Percentiles rank a stretch among this genome's conserved stretches.
Conservation (phyloP, 2,797 vertebrate genomes). For the Channallabes apus region DNA sequence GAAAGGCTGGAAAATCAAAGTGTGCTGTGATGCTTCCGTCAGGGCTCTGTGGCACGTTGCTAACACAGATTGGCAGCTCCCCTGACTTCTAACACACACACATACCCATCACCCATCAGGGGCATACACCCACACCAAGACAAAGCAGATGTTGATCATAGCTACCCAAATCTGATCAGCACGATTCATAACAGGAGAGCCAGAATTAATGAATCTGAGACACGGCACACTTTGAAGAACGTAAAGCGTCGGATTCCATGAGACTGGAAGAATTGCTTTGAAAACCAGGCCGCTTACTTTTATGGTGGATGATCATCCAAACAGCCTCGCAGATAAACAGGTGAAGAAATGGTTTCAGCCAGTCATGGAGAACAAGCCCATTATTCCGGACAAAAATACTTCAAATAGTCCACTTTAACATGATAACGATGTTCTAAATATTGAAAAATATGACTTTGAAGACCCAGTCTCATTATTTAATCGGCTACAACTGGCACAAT, state of each 20-base stretch:
- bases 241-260: neutral
- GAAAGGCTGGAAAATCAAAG: conserved; percentile 83
- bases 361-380: neutral
- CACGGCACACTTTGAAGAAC: neutral
- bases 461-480: neutral
- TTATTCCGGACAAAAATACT: neutral
- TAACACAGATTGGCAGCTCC: conserved; percentile 80
- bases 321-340: neutral
- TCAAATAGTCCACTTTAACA: neutral
- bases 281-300: neutral
- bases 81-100: conserved; percentile 57
- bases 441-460: neutral
- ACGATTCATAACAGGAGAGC: conserved; percentile 17
- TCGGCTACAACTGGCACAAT: too few species aligned
- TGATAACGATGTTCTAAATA: neutral
- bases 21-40: conserved; percentile 69
- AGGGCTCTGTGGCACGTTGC: conserved; percentile 73
- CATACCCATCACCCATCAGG: neutral
- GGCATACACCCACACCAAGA: conserved; percentile 4
- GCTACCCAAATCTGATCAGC: conserved; percentile 27
- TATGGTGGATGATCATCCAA: too few species aligned
- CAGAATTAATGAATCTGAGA: neutral
- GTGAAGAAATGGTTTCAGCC: neutral
- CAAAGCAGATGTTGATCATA: conserved; percentile 25
- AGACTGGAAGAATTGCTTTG: neutral